Conservation (phyloP, 2,797 vertebrate genomes). For the Oreochromis mossambicus region DNA sequence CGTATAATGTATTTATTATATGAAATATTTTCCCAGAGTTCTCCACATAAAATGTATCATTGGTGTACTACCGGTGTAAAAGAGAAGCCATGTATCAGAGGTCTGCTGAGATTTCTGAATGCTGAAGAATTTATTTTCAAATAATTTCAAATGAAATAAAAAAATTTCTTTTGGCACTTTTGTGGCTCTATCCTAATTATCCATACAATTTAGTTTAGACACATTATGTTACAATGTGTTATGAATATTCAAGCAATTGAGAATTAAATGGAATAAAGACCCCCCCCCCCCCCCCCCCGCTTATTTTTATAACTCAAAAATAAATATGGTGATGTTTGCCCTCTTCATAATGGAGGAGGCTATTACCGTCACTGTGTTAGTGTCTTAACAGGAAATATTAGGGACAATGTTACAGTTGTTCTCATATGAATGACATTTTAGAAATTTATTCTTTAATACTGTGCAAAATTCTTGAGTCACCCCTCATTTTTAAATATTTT, state of each 20-base stretch:
- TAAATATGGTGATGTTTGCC: neutral
- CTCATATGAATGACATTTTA: neutral
- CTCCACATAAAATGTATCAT: neutral
- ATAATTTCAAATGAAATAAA: neutral
- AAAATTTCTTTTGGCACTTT: neutral
- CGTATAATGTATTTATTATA: neutral
- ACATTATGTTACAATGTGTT: neutral
- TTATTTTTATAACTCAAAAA: neutral
- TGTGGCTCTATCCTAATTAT: neutral
- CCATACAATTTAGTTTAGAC: neutral
- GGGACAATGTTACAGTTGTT: neutral
- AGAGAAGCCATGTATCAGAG: neutral
- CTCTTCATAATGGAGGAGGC: neutral
- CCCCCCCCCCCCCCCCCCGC: no score
- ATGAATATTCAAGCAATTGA: neutral
- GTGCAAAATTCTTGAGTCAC: neutral
- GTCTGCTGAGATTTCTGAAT: neutral
- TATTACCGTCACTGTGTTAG: neutral
- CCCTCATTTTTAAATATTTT: neutral
- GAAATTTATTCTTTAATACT: neutral
- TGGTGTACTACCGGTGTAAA: neutral
- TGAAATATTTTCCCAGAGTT: neutral
- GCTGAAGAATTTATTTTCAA: neutral
- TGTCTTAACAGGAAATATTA: neutral
- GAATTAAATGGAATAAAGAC: neutral